phyloP scores from a whole-genome alignment of 2,888 invertebrate species.

The Andrena minutula region DNA sequence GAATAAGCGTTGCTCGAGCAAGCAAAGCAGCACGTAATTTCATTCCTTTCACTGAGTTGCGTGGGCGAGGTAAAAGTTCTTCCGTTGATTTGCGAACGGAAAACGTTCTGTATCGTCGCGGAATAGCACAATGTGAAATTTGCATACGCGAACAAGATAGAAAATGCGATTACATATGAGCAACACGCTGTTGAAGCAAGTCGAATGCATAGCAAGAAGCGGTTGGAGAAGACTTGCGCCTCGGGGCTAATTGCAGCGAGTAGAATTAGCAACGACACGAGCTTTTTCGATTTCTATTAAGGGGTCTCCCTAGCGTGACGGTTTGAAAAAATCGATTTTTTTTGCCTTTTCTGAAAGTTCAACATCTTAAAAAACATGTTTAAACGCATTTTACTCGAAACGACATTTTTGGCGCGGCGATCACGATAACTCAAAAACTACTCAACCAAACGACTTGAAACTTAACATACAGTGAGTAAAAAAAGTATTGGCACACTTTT shows the following conservation, averaged over 20 bases:
- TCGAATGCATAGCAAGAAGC: background rate
- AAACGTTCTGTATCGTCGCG: slow-evolving; percentile 19
- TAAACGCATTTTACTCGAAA: too few species aligned
- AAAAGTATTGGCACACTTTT: too few species aligned
- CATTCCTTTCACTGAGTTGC: slow-evolving; percentile 31
- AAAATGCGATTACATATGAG: slow-evolving; percentile 22
- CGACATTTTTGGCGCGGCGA: too few species aligned
- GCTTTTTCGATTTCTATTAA: too few species aligned
- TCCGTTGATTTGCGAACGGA: slow-evolving; percentile 27
- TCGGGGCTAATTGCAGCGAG: background rate
- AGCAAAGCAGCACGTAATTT: slow-evolving; percentile 22
- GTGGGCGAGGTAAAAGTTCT: slow-evolving; percentile 56
- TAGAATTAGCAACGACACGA: too few species aligned
- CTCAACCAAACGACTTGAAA: too few species aligned
- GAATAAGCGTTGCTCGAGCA: background rate
- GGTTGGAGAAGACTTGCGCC: background rate
- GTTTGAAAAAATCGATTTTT: too few species aligned
- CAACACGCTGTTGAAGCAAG: background rate
- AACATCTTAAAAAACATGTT: too few species aligned
- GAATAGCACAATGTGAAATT: slow-evolving; percentile 33
- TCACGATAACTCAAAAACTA: too few species aligned
- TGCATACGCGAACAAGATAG: slow-evolving; percentile 36
- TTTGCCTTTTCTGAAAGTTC: too few species aligned
- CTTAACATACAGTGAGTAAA: too few species aligned
- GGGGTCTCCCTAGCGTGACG: too few species aligned